phyloP scores from a whole-genome alignment of 2,797 vertebrate genomes.

The Tauraco hartlaubi region DNA sequence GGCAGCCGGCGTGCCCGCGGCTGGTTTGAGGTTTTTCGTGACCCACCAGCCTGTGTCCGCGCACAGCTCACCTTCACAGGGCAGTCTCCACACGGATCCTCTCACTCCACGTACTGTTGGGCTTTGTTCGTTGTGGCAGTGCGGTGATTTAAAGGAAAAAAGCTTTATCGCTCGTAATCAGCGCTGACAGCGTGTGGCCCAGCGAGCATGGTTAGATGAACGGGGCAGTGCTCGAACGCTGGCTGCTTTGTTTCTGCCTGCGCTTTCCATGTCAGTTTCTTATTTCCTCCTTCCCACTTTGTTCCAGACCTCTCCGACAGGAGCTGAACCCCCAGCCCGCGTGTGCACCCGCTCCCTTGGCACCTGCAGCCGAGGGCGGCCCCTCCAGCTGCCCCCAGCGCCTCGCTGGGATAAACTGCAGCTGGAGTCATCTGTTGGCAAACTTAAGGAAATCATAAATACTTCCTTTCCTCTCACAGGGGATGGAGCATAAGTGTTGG shows the following conservation, averaged over 20 bases:
- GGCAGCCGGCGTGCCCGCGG: not conserved
- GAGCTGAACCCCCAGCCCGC: accelerated
- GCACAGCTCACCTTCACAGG: accelerated
- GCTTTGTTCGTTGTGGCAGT: not conserved
- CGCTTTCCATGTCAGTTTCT: too few relatives aligned
- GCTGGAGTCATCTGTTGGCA: too few relatives aligned
- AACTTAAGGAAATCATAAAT: too few relatives aligned
- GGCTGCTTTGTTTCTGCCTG: not conserved
- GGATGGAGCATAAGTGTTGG: accelerated
- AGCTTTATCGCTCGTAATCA: not conserved
- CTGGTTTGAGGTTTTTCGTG: accelerated
- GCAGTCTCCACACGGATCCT: not conserved
- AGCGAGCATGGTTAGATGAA: not conserved
- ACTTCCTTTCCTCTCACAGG: not conserved
- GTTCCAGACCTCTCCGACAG: not conserved
- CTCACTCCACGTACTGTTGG: not conserved
- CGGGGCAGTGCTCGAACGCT: not conserved
- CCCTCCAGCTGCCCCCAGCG: not conserved
- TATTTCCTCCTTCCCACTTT: not conserved
- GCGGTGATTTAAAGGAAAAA: not conserved
- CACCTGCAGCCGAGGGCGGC: accelerated
- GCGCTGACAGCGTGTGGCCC: not conserved
- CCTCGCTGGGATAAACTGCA: not conserved
- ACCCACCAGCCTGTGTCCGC: accelerated
- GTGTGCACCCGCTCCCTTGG: not conserved